These are phyloP conservation scores for Drosophila albomicans DNA, from an alignment of 1,140 invertebrate genomes.

Conservation along the genomic window DNA sequence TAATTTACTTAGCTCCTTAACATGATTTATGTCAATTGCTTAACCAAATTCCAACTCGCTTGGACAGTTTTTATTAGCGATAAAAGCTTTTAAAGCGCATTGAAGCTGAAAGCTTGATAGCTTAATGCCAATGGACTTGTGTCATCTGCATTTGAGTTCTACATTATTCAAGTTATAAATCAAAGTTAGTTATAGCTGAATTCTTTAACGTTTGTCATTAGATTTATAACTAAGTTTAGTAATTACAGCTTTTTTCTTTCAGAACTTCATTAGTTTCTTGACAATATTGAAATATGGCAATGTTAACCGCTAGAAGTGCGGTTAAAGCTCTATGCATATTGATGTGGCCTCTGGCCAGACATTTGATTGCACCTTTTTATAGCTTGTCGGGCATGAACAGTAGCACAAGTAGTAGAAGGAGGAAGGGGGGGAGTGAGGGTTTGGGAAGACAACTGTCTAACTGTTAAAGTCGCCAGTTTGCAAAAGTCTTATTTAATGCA, in stretches of 20 bases:
- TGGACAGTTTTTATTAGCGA: too few relatives aligned
- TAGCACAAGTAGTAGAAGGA: background rate
- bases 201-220: background rate
- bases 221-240: background rate
- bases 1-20: too few relatives aligned
- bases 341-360: conserved; percentile 5
- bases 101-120: too few relatives aligned
- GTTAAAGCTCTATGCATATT: conserved; percentile 9
- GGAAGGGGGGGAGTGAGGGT: background rate
- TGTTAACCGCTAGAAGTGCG: conserved; percentile 7
- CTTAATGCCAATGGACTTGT: too few relatives aligned
- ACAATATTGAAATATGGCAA: background rate
- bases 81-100: too few relatives aligned
- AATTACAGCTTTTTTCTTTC: too few relatives aligned
- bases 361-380: conserved; percentile 37
- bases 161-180: too few relatives aligned
- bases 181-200: background rate
- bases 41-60: too few relatives aligned
- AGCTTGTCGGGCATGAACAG: background rate
- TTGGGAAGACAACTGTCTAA: conserved; percentile 41
- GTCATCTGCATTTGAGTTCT: too few relatives aligned
- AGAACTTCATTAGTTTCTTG: background rate
- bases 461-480: conserved; percentile 59
- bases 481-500: conserved; percentile 70
- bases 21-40: too few relatives aligned